Conservation (phyloP, 2,113 vertebrate genomes). For the Lates calcarifer region DNA sequence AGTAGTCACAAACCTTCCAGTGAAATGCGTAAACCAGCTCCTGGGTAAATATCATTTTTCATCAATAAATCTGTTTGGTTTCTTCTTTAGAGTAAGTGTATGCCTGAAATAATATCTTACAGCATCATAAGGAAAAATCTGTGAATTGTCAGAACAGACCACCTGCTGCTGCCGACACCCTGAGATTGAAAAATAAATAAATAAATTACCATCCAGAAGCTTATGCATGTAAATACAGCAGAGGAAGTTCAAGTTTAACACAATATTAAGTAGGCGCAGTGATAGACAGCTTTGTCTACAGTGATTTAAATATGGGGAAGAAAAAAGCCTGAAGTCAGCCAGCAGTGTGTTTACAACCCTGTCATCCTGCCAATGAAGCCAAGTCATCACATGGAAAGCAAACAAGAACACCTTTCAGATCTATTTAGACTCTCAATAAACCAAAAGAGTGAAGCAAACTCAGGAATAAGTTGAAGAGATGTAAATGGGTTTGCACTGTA, state of each 20-base stretch:
- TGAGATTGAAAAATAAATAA: too few species aligned
- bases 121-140: neutral
- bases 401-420: neutral
- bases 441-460: neutral
- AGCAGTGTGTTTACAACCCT: neutral
- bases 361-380: neutral
- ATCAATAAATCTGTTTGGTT: neutral
- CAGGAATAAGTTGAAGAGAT: neutral
- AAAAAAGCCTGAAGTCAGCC: neutral
- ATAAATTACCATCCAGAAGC: neutral
- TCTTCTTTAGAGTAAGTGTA: neutral
- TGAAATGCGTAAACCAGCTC: neutral
- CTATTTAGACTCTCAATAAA: neutral
- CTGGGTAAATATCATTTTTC: neutral
- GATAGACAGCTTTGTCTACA: constrained; percentile 18
- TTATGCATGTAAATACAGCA: neutral
- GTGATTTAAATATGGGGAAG: neutral
- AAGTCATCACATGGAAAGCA: neutral
- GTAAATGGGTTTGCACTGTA: neutral
- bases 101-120: neutral
- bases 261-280: neutral
- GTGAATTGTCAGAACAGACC: neutral
- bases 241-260: neutral
- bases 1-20: neutral
- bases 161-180: neutral